Evolutionary conservation across 2,797 vertebrate species (phyloP).

Genomic region (Lateolabrax maculatus): DNA sequence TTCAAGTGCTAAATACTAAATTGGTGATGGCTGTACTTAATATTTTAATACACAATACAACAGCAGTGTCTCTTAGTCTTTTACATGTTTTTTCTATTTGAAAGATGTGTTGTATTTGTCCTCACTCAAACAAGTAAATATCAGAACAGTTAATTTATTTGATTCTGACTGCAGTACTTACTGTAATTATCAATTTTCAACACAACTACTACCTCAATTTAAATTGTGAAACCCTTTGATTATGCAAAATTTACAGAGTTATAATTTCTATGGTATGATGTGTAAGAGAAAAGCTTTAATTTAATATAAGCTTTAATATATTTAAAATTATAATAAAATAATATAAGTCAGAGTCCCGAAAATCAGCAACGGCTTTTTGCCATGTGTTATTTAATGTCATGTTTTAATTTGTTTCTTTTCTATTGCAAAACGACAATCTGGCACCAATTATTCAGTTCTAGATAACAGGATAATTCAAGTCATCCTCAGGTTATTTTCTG

Average conservation of each 20-base stretch:
- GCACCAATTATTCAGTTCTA: background rate
- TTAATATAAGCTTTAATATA: background rate
- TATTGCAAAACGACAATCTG: background rate
- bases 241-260: no score
- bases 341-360: background rate
- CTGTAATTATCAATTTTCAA: background rate
- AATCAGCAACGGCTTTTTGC: background rate
- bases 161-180: background rate
- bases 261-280: background rate
- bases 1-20: background rate
- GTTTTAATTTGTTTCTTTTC: background rate
- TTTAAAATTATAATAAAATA: background rate
- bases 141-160: background rate
- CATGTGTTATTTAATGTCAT: background rate
- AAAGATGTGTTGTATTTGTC: slow-evolving; percentile 1
- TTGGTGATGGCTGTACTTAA: background rate
- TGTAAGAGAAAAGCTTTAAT: background rate
- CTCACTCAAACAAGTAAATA: background rate
- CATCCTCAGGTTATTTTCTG: background rate
- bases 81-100: background rate
- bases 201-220: no score
- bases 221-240: no score
- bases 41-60: background rate
- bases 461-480: background rate
- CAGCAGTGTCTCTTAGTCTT: background rate